A percentile compares a stretch with the other conserved stretches of the same genome.
Evolutionary conservation across 2,797 vertebrate species (phyloP).

Genomic region (Eulemur albifrons): DNA sequence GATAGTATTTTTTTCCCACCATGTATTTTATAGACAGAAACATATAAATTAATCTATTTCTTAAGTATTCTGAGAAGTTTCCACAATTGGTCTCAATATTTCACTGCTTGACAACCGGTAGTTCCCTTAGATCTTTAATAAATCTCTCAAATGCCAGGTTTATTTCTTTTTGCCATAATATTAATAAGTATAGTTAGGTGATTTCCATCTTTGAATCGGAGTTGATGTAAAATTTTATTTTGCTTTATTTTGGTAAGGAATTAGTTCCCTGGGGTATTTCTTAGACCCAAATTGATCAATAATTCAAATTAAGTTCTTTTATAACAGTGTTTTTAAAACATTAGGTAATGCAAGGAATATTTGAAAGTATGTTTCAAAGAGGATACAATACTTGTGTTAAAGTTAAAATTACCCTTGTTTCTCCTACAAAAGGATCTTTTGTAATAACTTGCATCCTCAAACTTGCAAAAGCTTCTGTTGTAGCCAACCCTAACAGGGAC

Average conservation of each 20-base stretch:
- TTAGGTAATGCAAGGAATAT: not conserved
- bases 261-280: not conserved
- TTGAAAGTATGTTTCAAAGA: conserved; percentile 34
- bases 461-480: not conserved
- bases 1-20: not conserved
- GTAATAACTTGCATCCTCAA: not conserved
- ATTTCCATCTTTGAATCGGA: not conserved
- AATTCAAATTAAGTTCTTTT: not conserved
- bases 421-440: not conserved
- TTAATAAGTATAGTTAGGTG: not conserved
- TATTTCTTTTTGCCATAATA: not conserved
- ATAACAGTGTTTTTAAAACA: not conserved
- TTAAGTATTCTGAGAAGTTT: conserved; percentile 9
- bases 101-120: not conserved
- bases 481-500: not conserved
- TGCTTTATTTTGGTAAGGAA: not conserved
- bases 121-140: not conserved
- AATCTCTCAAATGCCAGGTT: not conserved
- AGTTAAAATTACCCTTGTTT: conserved; percentile 13
- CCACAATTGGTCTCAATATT: not conserved
- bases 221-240: not conserved
- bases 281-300: not conserved
- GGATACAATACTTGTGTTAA: not conserved
- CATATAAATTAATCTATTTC: not conserved
- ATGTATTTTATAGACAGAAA: not conserved